Evolutionary conservation across 2,797 vertebrate genomes (phyloP).

Genomic region (Pelobates cultripes): DNA sequence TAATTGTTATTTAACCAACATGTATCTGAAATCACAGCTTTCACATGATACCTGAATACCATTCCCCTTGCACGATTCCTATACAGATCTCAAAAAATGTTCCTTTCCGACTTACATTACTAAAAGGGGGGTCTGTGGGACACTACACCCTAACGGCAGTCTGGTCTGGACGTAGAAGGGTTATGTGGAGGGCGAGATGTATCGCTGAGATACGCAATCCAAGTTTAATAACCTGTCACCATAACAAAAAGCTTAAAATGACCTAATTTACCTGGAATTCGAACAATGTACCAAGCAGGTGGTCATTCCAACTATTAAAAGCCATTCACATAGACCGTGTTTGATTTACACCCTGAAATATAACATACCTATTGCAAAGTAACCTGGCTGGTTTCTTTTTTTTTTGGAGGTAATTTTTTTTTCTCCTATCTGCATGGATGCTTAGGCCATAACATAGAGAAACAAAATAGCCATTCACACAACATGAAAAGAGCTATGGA

Average conservation of each 20-base stretch:
- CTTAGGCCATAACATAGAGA: conserved; percentile 16
- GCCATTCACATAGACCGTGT: background rate
- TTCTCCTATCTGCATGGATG: background rate
- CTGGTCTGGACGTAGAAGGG: background rate
- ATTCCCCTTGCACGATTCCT: no score
- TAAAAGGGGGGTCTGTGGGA: no score
- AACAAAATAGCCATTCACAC: conserved; percentile 22
- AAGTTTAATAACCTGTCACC: background rate
- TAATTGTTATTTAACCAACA: no score
- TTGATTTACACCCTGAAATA: conserved; percentile 25
- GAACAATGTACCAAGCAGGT: conserved; percentile 5
- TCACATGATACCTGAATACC: no score
- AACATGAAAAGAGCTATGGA: conserved; percentile 30
- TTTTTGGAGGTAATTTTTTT: background rate
- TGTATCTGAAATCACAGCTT: no score
- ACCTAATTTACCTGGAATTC: conserved; percentile 13
- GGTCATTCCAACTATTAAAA: background rate
- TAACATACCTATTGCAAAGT: conserved; percentile 2
- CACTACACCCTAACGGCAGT: background rate
- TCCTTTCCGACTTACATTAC: no score
- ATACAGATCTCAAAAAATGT: no score
- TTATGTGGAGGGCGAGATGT: background rate
- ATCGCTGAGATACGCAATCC: background rate
- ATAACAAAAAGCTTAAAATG: background rate
- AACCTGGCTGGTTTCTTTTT: background rate